These are phyloP conservation scores for Papio anubis DNA, from an alignment of 2,113 vertebrate species.

Conservation along the genomic window DNA sequence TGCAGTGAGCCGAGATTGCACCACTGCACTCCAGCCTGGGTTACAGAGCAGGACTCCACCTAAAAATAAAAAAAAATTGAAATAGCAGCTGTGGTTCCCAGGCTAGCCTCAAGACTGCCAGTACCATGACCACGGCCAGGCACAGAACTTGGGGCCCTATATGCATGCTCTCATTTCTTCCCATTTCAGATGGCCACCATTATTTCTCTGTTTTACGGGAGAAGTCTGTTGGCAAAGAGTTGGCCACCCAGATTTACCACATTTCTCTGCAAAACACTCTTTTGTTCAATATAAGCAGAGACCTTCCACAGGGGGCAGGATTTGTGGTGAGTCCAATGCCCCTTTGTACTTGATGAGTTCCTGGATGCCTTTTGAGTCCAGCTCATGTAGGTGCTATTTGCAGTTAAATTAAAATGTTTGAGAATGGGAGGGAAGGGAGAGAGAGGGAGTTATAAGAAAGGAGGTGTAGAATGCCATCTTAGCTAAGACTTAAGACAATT, in stretches of 20 bases:
- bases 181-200: too few species aligned
- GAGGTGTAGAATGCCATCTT: not conserved
- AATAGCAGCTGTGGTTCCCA: not conserved
- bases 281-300: not conserved
- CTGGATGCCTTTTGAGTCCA: not conserved
- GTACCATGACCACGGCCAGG: fast-evolving
- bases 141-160: fast-evolving
- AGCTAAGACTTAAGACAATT: not conserved
- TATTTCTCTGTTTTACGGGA: not conserved
- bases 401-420: not conserved
- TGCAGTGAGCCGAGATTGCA: too few species aligned
- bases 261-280: not conserved
- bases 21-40: too few species aligned
- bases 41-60: too few species aligned
- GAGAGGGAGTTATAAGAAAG: not conserved
- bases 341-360: not conserved
- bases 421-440: not conserved
- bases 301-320: not conserved
- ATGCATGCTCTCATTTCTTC: not conserved
- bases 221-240: not conserved
- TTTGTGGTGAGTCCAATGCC: not conserved
- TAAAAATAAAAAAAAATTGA: too few species aligned
- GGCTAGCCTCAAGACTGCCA: fast-evolving
- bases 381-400: not conserved
- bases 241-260: not conserved